These are phyloP conservation scores for Saccopteryx bilineata DNA, from an alignment of 2,113 vertebrate genomes.

Conservation along the genomic window DNA sequence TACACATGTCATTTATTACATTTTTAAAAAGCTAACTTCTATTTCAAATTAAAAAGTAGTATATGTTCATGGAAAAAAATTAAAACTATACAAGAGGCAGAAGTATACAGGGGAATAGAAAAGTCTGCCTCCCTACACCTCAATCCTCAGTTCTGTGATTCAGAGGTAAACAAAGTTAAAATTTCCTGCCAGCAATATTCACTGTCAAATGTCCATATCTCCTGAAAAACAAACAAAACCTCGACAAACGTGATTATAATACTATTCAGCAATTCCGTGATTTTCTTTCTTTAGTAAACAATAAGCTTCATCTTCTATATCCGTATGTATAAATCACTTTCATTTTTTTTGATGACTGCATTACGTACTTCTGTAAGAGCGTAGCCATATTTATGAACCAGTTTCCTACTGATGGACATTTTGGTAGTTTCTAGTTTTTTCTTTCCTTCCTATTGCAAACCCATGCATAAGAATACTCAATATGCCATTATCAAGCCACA, in stretches of 20 bases:
- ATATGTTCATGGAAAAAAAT: neutral
- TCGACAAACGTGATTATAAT: neutral
- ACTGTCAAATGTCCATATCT: neutral
- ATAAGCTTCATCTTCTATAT: neutral
- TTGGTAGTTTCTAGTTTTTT: neutral
- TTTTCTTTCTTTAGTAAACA: neutral
- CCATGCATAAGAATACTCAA: neutral
- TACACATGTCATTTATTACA: neutral
- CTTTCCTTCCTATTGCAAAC: neutral
- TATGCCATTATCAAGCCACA: neutral
- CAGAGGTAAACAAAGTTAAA: constrained; percentile 18
- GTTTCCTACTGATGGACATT: neutral
- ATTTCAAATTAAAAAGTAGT: neutral
- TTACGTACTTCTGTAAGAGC: neutral
- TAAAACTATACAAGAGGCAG: neutral
- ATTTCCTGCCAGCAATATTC: constrained; percentile 13
- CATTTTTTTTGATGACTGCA: neutral
- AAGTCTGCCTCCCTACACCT: neutral
- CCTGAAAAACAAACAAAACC: neutral
- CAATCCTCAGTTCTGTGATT: neutral
- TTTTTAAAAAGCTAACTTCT: neutral
- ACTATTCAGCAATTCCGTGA: neutral
- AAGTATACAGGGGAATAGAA: neutral
- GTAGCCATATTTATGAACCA: neutral
- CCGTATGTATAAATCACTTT: neutral